These are phyloP conservation scores for Deroplatys truncata DNA, from an alignment of 2,888 invertebrate genomes.

Conservation along the genomic window DNA sequence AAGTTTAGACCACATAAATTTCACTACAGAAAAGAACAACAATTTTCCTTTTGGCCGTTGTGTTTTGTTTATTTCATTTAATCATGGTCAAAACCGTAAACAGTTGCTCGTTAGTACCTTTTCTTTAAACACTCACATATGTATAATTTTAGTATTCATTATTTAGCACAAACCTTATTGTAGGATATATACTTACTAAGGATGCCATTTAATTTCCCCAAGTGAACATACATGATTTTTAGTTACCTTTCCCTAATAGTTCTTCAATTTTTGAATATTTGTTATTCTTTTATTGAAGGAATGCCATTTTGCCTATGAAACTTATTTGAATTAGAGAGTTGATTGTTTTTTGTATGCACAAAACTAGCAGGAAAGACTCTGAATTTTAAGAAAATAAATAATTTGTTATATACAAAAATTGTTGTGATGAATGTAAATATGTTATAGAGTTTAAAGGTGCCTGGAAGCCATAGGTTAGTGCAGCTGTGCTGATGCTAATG, in stretches of 20 bases:
- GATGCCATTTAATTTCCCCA: not conserved
- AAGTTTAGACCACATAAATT: not conserved
- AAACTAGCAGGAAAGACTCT: not conserved
- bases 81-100: too few relatives aligned
- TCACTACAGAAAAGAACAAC: not conserved
- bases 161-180: not conserved
- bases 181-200: not conserved
- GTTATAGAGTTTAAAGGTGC: conserved; percentile 15
- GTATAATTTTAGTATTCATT: not conserved
- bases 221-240: not conserved
- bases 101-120: not conserved
- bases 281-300: not conserved
- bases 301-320: not conserved
- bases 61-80: too few relatives aligned
- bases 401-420: conserved; percentile 9
- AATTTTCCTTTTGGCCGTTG: too few relatives aligned
- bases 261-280: not conserved
- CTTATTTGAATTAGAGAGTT: not conserved
- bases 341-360: not conserved
- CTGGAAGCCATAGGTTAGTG: conserved; percentile 9
- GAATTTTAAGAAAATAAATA: not conserved
- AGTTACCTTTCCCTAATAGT: not conserved
- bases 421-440: conserved; percentile 1
- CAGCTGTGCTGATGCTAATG: not conserved
- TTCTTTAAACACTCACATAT: not conserved